Percentiles rank a stretch among this genome's conserved stretches.
Evolutionary conservation across 2,888 invertebrate genomes (phyloP).

Genomic region (Cylloceria caligata): DNA sequence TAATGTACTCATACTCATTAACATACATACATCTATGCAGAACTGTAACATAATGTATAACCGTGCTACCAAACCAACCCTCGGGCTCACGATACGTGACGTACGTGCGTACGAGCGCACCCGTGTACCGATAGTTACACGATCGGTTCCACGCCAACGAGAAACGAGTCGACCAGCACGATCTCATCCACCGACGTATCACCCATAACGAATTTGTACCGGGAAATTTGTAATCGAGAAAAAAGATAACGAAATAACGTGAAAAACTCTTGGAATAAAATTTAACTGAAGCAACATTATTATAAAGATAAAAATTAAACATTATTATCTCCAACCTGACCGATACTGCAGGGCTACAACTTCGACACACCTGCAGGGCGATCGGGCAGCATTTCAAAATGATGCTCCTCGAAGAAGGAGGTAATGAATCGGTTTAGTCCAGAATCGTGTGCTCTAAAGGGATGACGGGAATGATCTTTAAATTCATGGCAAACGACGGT

Average conservation of each 20-base stretch:
- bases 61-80: slow-evolving; percentile 33
- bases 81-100: slow-evolving; percentile 57
- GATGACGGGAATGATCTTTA: neutral
- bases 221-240: too few relatives aligned
- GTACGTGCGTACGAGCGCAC: slow-evolving; percentile 52
- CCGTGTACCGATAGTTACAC: slow-evolving; percentile 38
- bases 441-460: too few relatives aligned
- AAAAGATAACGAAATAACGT: neutral
- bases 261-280: neutral
- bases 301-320: neutral
- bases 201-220: slow-evolving; percentile 34
- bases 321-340: too few relatives aligned
- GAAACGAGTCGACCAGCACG: slow-evolving; percentile 59
- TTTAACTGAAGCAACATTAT: neutral
- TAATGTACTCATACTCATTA: too few relatives aligned
- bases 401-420: too few relatives aligned
- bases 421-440: too few relatives aligned
- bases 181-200: slow-evolving; percentile 54
- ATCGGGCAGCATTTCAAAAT: too few relatives aligned
- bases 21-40: neutral
- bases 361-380: too few relatives aligned
- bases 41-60: slow-evolving; percentile 55
- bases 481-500: neutral
- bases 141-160: slow-evolving; percentile 62
- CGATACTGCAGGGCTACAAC: too few relatives aligned